A percentile compares a stretch with the other conserved stretches of the same genome.
Conservation (phyloP, 2,797 vertebrate genomes). For the Bucorvus abyssinicus region DNA sequence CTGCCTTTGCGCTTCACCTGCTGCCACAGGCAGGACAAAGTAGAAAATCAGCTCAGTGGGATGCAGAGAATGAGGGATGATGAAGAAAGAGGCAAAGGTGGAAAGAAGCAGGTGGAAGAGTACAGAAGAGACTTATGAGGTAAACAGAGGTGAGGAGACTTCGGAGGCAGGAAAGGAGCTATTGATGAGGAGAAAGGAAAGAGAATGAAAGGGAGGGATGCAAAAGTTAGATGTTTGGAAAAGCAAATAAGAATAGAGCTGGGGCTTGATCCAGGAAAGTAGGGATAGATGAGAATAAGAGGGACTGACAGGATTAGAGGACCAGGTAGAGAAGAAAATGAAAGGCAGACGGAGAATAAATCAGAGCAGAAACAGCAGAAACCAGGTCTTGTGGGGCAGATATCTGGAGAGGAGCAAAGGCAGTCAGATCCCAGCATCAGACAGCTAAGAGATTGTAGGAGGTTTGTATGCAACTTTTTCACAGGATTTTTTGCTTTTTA, state of each 20-base stretch:
- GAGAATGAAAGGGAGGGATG: not conserved
- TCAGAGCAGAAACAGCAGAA: not conserved
- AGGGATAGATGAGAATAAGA: not conserved
- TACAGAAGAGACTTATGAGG: not conserved
- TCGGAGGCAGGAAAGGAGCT: not conserved
- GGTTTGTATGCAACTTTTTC: not conserved
- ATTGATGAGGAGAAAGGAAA: not conserved
- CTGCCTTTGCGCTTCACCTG: not conserved
- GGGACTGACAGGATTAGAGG: not conserved
- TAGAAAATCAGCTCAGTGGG: not conserved
- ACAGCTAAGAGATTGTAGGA: not conserved
- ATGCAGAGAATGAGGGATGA: not conserved
- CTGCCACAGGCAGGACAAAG: not conserved
- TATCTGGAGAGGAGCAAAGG: not conserved
- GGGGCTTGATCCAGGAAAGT: not conserved
- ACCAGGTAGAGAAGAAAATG: not conserved
- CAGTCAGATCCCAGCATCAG: not conserved
- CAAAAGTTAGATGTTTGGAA: not conserved
- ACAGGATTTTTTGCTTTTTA: not conserved
- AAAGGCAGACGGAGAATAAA: not conserved
- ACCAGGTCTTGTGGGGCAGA: not conserved
- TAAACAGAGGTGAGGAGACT: not conserved
- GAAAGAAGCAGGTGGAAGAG: not conserved
- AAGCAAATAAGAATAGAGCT: not conserved
- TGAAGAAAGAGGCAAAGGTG: not conserved